Evolutionary conservation across 2,113 vertebrate species (phyloP).

Genomic region (Ailurus styani): DNA sequence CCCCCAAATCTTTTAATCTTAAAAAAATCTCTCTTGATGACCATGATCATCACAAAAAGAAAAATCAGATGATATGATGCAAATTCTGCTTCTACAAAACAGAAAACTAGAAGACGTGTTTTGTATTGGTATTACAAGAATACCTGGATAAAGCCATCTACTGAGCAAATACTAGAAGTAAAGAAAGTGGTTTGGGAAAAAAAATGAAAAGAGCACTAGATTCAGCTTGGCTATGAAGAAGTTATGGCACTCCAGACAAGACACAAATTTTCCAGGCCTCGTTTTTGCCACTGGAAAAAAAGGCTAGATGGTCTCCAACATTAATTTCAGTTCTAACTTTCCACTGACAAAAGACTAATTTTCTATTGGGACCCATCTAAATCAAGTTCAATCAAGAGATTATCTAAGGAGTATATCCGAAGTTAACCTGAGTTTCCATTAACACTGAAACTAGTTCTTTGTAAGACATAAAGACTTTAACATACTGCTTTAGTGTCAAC

Average conservation of each 20-base stretch:
- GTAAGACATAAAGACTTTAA: neutral
- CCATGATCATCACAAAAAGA: neutral
- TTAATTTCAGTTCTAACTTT: constrained; percentile 33
- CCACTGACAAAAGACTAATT: constrained; percentile 13
- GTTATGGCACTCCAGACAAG: neutral
- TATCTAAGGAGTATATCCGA: neutral
- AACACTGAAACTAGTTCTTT: neutral
- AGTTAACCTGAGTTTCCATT: neutral
- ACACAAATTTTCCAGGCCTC: neutral
- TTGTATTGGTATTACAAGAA: neutral
- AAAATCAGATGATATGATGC: neutral
- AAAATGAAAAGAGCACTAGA: neutral
- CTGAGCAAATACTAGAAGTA: neutral
- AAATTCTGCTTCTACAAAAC: constrained; percentile 18
- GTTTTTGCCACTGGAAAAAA: neutral
- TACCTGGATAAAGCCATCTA: constrained; percentile 2
- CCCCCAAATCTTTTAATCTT: constrained; percentile 27
- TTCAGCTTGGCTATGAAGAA: neutral
- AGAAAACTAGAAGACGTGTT: neutral
- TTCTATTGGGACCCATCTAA: neutral
- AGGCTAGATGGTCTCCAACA: neutral
- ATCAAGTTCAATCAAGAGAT: constrained; percentile 28
- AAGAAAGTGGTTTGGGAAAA: neutral
- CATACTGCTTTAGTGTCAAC: neutral
- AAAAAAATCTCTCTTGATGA: neutral